A percentile compares a stretch with the other conserved stretches of the same genome.
phyloP scores from a whole-genome alignment of 2,113 vertebrate species.

The Desmodus rotundus region DNA sequence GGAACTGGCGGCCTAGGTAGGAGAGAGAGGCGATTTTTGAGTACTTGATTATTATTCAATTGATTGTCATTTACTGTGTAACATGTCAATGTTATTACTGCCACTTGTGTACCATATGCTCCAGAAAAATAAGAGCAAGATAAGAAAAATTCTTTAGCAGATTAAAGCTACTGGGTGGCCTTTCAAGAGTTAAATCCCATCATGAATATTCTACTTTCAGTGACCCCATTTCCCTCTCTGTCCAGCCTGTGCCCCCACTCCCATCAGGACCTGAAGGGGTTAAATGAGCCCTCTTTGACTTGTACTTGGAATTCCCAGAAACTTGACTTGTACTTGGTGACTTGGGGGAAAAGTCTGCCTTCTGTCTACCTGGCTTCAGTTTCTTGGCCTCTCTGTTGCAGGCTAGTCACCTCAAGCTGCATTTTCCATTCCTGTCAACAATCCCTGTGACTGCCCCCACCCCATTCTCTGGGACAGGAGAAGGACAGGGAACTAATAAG shows the following conservation, averaged over 20 bases:
- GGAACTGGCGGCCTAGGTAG: not conserved
- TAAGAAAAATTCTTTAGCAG: not conserved
- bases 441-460: not conserved
- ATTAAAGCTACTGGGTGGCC: not conserved
- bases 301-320: not conserved
- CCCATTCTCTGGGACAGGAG: not conserved
- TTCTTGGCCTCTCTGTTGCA: not conserved
- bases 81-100: not conserved
- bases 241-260: too few relatives aligned
- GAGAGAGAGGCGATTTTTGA: not conserved
- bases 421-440: not conserved
- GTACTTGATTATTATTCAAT: not conserved
- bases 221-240: not conserved
- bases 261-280: rapidly evolving
- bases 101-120: not conserved
- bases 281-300: not conserved
- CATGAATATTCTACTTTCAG: not conserved
- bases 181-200: not conserved
- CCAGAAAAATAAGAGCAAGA: not conserved
- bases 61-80: not conserved
- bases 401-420: not conserved
- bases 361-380: not conserved
- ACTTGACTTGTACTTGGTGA: not conserved
- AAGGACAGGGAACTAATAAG: not conserved
- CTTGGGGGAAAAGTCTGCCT: not conserved